Conservation (phyloP, 2,113 vertebrate genomes). For the Gobiocypris rarus region DNA sequence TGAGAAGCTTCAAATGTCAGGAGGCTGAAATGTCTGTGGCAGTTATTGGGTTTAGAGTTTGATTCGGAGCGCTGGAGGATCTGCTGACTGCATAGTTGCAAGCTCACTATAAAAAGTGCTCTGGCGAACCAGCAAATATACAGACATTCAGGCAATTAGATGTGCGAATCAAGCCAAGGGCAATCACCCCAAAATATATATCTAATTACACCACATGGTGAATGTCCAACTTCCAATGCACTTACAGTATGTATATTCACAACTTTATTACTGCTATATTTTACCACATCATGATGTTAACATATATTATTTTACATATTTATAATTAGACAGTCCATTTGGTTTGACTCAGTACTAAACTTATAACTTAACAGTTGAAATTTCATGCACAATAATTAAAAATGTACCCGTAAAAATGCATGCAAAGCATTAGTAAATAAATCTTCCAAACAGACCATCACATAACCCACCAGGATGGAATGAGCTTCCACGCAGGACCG, state of each 20-base stretch:
- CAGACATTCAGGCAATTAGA: constrained; percentile 9
- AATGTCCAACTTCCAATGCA: background rate
- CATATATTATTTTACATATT: background rate
- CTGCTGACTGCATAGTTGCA: constrained; percentile 41
- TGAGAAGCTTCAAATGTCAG: constrained; percentile 39
- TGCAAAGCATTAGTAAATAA: background rate
- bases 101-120: constrained; percentile 39
- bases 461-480: background rate
- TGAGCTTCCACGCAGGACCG: background rate
- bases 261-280: background rate
- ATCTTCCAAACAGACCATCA: background rate
- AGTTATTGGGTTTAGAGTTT: constrained; percentile 50
- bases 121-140: constrained; percentile 3
- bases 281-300: background rate
- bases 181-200: background rate
- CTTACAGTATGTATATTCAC: background rate
- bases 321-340: background rate
- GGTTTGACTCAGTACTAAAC: background rate
- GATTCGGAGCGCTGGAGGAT: constrained; percentile 21
- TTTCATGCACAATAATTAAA: background rate
- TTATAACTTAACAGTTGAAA: background rate
- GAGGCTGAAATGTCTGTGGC: constrained; percentile 38
- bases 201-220: background rate
- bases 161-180: background rate
- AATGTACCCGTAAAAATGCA: background rate